Conservation (phyloP, 2,797 vertebrate genomes). For the Chelmon rostratus region DNA sequence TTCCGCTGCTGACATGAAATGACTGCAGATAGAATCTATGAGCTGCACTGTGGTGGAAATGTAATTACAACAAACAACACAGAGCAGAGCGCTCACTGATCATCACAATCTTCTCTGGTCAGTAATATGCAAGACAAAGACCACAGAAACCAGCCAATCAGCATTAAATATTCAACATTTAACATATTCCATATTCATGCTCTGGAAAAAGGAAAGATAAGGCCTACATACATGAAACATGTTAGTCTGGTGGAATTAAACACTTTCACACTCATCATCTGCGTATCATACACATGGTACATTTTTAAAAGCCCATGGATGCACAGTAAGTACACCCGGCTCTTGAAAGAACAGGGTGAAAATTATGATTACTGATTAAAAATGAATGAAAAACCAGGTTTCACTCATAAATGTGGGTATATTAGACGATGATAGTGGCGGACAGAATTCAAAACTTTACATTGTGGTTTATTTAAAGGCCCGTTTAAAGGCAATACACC, state of each 20-base stretch:
- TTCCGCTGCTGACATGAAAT: neutral
- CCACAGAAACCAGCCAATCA: neutral
- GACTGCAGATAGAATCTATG: neutral
- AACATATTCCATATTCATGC: too few species aligned
- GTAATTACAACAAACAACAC: neutral
- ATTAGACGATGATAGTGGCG: neutral
- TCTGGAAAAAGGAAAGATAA: neutral
- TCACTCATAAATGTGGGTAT: neutral
- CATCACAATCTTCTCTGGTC: neutral
- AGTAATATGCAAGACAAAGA: neutral
- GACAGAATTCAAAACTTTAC: neutral
- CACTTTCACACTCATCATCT: neutral
- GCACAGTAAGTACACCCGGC: neutral
- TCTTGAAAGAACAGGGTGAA: neutral
- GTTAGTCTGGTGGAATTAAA: neutral
- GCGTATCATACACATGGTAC: neutral
- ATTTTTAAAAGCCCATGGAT: neutral
- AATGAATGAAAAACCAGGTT: neutral
- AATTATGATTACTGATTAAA: neutral
- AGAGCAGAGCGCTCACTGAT: neutral
- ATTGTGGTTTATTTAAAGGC: neutral
- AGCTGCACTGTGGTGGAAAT: neutral
- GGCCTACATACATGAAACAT: neutral
- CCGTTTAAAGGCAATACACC: neutral
- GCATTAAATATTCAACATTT: conserved; percentile 8